Conservation (phyloP, 2,797 vertebrate genomes). For the Coccyzus lansbergi region DNA sequence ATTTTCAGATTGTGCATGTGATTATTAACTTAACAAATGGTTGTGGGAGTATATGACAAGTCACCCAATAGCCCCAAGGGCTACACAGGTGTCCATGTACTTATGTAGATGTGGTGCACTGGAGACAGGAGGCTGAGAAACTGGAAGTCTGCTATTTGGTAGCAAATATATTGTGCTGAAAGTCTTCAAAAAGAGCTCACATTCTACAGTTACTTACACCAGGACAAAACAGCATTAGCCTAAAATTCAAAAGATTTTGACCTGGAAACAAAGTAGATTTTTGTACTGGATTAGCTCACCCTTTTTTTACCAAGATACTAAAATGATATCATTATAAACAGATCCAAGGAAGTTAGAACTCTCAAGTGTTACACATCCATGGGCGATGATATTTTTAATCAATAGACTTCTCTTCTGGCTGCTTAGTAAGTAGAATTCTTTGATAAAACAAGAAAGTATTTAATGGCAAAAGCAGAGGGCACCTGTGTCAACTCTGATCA, state of each 20-base stretch:
- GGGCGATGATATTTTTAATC: not conserved
- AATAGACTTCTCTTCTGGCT: not conserved
- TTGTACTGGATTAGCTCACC: not conserved
- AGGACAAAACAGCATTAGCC: rapidly evolving
- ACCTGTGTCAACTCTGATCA: slow-evolving; percentile 39
- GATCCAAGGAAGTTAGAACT: not conserved
- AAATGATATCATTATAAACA: not conserved
- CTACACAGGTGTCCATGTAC: not conserved
- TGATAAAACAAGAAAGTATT: not conserved
- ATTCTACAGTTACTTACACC: not conserved
- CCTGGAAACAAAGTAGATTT: not conserved
- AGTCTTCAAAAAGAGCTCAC: not conserved
- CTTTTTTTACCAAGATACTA: not conserved
- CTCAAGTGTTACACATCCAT: not conserved
- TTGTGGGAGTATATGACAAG: not conserved
- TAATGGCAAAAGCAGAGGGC: slow-evolving; percentile 2
- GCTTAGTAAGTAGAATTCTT: not conserved
- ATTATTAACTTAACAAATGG: not conserved
- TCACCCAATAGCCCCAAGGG: not conserved
- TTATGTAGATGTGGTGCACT: not conserved
- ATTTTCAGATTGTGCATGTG: not conserved
- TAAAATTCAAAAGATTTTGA: not conserved
- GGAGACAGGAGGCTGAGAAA: not conserved
- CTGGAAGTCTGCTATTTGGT: not conserved
- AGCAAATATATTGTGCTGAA: not conserved